Evolutionary conservation across 2,113 vertebrate genomes (phyloP), one percentile per base, ranked within the genome.

Genomic region (Larimichthys crocea): DNA sequence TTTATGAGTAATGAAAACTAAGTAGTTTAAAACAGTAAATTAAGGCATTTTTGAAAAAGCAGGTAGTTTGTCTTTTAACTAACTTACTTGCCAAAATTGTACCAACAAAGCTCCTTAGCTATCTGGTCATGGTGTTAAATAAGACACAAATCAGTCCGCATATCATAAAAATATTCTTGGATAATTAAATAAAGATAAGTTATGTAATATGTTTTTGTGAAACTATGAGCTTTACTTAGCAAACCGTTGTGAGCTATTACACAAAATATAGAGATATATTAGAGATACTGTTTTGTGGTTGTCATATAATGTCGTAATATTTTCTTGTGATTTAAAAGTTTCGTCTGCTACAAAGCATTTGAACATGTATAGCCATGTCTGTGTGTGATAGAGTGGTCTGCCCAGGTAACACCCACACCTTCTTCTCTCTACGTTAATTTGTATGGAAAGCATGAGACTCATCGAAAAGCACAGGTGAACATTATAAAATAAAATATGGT

Each of bases 121-220:
- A n/a, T 9, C 20, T 56, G 0, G 16, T 15, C 22, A 19, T 10
- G 50, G 19, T 42, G 19, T 40, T 31, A 26, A 26, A 3, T 10
- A 12, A 46, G 24, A 56, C 26, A 64, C 60, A 44, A 65, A 65
- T 52, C 44, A 72, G 42, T 60, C n/a, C n/a, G 59, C 10, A 48
- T 24, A 60, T 9, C 44, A 73, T 9, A 14, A 5, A 10, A 0
- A 22, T 59, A 14, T 48, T 35, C 35, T 35, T 35, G 2, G 35
- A 8, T 35, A 35, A 7, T 35, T 35, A 8, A 35, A 8, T 8
- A 35, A 20, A 20, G 26, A n/a, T n/a, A 61, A 1, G 6, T 35
- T 35, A 35, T 35, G 31, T 35, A 35, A 35, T 35, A 35, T 35
- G 1, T 19, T 35, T 19, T 40, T 62, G 10, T 20, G 10, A 1